A percentile compares a stretch with the other conserved stretches of the same genome.
Conservation (phyloP, 1,140 invertebrate genomes). For the Chrysomallon squamiferum region DNA sequence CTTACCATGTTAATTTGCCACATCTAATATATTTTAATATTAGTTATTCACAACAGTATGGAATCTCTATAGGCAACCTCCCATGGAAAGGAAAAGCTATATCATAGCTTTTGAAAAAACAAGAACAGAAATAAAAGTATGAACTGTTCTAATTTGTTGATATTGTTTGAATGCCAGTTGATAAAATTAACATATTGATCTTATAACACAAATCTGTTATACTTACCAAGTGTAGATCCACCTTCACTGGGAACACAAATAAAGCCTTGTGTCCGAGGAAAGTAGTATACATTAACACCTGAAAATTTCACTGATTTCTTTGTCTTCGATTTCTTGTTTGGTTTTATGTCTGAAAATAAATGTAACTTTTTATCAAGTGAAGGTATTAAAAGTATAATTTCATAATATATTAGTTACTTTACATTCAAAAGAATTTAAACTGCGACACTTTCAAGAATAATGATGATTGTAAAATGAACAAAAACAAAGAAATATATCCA, state of each 20-base stretch:
- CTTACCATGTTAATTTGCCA: no score
- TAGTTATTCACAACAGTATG: neutral
- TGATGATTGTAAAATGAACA: neutral
- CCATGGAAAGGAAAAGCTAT: neutral
- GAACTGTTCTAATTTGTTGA: no score
- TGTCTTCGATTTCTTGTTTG: conserved; percentile 34
- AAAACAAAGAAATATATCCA: neutral
- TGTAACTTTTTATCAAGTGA: neutral
- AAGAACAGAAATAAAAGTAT: no score
- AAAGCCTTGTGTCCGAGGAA: conserved; percentile 94
- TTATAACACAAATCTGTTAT: no score
- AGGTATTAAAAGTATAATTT: neutral
- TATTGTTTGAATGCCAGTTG: no score
- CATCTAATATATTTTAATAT: no score
- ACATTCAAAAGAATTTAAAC: neutral
- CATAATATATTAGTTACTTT: neutral
- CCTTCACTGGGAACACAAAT: conserved; percentile 96
- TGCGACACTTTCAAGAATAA: neutral
- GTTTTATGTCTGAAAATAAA: neutral
- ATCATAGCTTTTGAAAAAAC: neutral
- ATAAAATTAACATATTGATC: no score
- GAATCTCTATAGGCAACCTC: neutral
- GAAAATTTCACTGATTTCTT: conserved; percentile 80
- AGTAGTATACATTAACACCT: conserved; percentile 93
- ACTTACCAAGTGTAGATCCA: conserved; percentile 86